phyloP scores from a whole-genome alignment of 2,888 invertebrate genomes.

The Harpagoxenus sublaevis region DNA sequence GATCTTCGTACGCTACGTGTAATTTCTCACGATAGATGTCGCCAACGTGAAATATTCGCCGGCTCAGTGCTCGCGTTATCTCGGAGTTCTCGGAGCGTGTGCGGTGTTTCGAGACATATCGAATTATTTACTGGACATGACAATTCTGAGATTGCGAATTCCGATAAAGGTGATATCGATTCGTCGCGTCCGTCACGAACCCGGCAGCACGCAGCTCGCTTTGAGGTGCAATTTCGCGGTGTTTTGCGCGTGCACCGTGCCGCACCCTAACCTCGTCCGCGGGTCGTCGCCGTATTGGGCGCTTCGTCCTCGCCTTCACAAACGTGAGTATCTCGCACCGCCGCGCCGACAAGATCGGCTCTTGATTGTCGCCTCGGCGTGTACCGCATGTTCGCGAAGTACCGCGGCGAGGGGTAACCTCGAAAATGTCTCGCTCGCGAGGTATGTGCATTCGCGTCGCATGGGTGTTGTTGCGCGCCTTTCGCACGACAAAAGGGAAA shows the following conservation, averaged over 20 bases:
- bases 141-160: neutral
- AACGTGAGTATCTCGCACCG: slow-evolving; percentile 15
- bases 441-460: neutral
- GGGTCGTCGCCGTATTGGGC: neutral
- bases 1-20: neutral
- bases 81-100: neutral
- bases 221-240: neutral
- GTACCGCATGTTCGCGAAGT: neutral
- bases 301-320: neutral
- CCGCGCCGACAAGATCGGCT: neutral
- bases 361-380: neutral
- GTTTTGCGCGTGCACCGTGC: neutral
- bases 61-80: neutral
- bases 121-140: neutral
- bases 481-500: neutral
- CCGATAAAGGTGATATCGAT: neutral
- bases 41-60: neutral
- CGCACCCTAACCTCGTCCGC: neutral
- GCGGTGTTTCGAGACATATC: neutral
- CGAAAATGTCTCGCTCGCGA: neutral
- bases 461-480: neutral
- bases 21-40: neutral
- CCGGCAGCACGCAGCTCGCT: neutral
- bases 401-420: neutral
- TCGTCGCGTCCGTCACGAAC: neutral